Base-by-base conservation (phyloP, 2,797 vertebrate genomes). In the Notolabrus celidotus region DNA sequence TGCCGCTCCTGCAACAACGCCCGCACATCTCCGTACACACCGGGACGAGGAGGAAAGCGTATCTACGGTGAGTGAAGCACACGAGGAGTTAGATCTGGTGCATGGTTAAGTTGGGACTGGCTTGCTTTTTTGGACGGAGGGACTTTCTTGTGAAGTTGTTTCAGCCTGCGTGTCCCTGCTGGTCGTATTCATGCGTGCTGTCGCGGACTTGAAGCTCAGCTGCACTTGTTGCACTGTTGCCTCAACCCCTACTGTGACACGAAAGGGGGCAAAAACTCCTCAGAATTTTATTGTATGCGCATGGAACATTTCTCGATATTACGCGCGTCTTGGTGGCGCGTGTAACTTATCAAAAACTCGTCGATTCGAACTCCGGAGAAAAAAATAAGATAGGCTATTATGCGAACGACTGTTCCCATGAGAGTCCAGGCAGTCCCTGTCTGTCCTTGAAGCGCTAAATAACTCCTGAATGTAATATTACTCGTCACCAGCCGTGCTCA, bases 201-300 rank as follows among this genome's bases (percentile, higher is more conserved):
- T 78, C 74, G 71, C 77, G 61, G 84, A 80, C 57, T 80, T 72
- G 16, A 20, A 25, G 57, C 80, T 75, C 80, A 19, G 81, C 72
- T 91, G 92, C 93, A 93, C 91, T 94, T 94, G 92, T 89, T 92
- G 79, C 88, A 2, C 51, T 43, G 49, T 15, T 33, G 39, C 38
- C 5, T 15, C 41, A 52, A 56, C 53, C 43, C 53, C 66, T 25
- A 31, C 36, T 2, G 54, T 17, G 27, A n/a, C 15, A 33, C 20
- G 20, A 51, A 54, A 65, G 19, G 58, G 29, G 0, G 7, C 2
- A 7, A 4, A 42, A 41, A 10, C 6, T 1, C 29, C 3, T 19
- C 36, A 0, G 4, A 5, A 7, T 0, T 16, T 12, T 23, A 25
- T 47, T 47, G 47, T 14, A 7, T 1, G 7, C 14, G 46, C 22